Base-by-base conservation (phyloP, 2,113 vertebrate genomes). In the Anolis carolinensis region DNA sequence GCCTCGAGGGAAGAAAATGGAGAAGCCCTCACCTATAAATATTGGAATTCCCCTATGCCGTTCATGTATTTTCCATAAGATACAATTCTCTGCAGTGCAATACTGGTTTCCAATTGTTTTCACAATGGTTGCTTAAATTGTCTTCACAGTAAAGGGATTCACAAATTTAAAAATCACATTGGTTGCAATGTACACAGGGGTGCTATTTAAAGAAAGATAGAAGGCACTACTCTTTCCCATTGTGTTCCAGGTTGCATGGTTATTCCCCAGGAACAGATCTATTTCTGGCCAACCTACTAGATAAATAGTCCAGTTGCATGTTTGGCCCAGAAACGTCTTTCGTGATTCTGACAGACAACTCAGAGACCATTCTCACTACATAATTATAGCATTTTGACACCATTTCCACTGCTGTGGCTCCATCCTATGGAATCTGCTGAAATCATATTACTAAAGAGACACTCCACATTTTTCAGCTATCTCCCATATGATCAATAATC, bases 1-100 rank as follows among this genome's bases (percentile, higher is more conserved):
- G 1, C 20, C 59, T 7, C 6, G 10, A 90, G 5, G 20, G 36
- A 86, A 11, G 32, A 83, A 93, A 93, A 92, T 6, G 4, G 86
- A 90, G n/a, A 4, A 76, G 39, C 83, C 82, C 86, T 91, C 44
- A 3, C 23, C 75, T 78, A 14, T 7, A 72, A 52, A 50, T 67
- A 76, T 36, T 84, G 78, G 78, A 90, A 71, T 75, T 76, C 16
- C 11, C 87, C 7, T 48, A 30, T n/a, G 30, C 18, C 32, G 30
- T 34, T 32, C 36, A 18, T 30, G 30, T n/a, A 80, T 39, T 88
- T 87, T 82, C 16, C 32, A 82, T 50, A 65, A 67, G 3, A 78
- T n/a, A 62, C 23, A 36, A 9, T 62, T 59, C 74, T 48, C 25
- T 63, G 27, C 27, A 63, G n/a, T 20, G 13, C 67, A 63, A 48